Conservation (phyloP, 2,797 vertebrate genomes). For the Galago senegalensis region DNA sequence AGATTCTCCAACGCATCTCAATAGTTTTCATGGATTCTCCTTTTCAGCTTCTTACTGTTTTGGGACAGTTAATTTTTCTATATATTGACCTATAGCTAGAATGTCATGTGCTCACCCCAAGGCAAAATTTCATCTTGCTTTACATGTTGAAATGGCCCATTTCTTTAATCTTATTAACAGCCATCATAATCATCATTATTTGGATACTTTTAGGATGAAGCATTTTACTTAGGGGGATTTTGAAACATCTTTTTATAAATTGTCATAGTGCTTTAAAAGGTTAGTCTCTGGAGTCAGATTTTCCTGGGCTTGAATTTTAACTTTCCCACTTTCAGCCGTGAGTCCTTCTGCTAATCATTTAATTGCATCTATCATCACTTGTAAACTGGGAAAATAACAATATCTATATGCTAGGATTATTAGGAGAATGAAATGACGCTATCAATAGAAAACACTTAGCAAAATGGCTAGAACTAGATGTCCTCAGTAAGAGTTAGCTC, state of each 20-base stretch:
- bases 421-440: neutral
- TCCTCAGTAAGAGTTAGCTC: neutral
- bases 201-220: neutral
- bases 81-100: neutral
- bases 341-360: neutral
- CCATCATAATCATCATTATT: neutral
- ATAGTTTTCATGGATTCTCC: neutral
- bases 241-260: constrained; percentile 1
- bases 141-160: neutral
- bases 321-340: neutral
- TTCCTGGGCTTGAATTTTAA: neutral
- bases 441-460: neutral
- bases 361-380: neutral
- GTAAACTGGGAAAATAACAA: neutral
- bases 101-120: neutral
- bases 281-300: neutral
- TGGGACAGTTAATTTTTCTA: neutral
- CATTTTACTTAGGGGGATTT: neutral
- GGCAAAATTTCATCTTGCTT: neutral
- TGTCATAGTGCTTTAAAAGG: neutral
- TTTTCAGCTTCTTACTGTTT: neutral
- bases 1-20: neutral
- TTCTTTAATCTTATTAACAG: neutral
- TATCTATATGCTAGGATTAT: neutral
- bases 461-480: neutral